Conservation (phyloP, 2,888 invertebrate species). For the Tipula confusa region DNA sequence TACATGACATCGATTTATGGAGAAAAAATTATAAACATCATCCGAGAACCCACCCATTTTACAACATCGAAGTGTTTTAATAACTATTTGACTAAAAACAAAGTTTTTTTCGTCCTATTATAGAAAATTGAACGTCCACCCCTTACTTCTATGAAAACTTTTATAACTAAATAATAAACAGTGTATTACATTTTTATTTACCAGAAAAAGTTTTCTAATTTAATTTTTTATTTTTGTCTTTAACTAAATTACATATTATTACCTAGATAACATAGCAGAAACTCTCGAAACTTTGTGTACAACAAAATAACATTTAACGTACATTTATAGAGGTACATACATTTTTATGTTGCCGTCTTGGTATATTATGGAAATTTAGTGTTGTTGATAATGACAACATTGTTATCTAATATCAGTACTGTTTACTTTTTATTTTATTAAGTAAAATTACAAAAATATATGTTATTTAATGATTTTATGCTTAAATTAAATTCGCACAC, state of each 20-base stretch:
- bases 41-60: neutral
- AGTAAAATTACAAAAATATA: neutral
- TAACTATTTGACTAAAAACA: neutral
- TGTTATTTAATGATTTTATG: no score
- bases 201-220: neutral
- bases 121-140: neutral
- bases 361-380: neutral
- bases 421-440: neutral
- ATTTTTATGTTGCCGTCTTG: neutral
- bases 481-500: neutral
- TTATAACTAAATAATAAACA: neutral
- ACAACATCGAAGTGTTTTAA: neutral
- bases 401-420: neutral
- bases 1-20: constrained; percentile 14
- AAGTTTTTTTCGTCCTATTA: neutral
- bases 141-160: neutral
- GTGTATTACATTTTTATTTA: neutral
- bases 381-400: neutral
- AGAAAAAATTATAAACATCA: neutral
- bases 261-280: neutral
- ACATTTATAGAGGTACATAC: neutral
- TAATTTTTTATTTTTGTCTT: neutral
- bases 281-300: neutral
- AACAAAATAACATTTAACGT: neutral
- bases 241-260: neutral